These are phyloP conservation scores for Stictocephala bisonia DNA, from an alignment of 2,888 invertebrate species.

Conservation along the genomic window DNA sequence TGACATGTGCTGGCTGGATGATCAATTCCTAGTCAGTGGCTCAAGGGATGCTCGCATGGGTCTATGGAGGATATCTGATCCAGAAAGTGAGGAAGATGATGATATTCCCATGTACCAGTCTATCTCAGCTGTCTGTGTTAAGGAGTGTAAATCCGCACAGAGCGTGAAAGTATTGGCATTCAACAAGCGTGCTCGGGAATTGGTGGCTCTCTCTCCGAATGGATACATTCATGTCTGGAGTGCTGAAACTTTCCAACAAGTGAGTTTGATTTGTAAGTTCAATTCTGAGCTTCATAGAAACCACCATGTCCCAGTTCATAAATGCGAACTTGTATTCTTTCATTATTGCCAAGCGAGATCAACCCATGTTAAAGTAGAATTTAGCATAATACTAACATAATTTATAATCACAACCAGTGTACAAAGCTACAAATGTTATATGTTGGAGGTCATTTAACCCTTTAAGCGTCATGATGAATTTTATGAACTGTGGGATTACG, in stretches of 20 bases:
- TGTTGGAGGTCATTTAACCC: too few species aligned
- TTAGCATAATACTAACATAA: too few species aligned
- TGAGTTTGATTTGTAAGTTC: too few species aligned
- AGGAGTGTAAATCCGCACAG: conserved; percentile 83
- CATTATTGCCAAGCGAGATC: too few species aligned
- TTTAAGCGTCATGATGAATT: too few species aligned
- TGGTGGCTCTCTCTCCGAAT: conserved; percentile 91
- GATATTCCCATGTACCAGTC: conserved; percentile 62
- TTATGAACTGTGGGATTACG: too few species aligned
- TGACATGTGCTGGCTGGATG: conserved; percentile 96
- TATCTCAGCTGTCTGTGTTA: conserved; percentile 73
- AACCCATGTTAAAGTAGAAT: too few species aligned
- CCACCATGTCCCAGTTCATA: too few species aligned
- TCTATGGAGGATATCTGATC: conserved; percentile 82
- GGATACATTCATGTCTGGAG: conserved; percentile 95
- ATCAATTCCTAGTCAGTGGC: conserved; percentile 93
- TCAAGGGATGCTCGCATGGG: conserved; percentile 92
- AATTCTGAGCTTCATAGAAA: too few species aligned
- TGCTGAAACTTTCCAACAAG: conserved; percentile 87
- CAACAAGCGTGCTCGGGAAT: conserved; percentile 85
- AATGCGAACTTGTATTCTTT: too few species aligned
- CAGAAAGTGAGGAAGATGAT: conserved; percentile 64
- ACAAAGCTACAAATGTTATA: too few species aligned
- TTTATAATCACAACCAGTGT: too few species aligned
- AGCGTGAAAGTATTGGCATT: conserved; percentile 88